Conservation (phyloP, 2,113 vertebrate species). For the Eulemur rufifrons region DNA sequence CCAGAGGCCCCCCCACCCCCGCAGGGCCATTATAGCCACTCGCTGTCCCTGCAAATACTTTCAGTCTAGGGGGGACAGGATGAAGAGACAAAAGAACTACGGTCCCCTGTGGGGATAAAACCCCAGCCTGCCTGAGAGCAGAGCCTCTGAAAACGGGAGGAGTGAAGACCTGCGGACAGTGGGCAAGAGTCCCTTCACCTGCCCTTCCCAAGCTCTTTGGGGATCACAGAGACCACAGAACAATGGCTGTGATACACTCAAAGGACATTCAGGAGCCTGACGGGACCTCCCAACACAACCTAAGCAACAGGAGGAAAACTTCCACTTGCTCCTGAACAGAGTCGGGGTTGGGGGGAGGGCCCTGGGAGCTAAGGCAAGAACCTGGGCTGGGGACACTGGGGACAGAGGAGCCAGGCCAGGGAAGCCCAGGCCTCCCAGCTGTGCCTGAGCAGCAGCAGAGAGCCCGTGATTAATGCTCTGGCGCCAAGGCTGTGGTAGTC, state of each 20-base stretch:
- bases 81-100: fast-evolving
- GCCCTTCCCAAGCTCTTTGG: not conserved
- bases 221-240: not conserved
- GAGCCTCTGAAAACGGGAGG: too few relatives aligned
- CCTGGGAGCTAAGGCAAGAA: not conserved
- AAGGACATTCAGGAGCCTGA: not conserved
- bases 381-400: not conserved
- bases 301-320: not conserved
- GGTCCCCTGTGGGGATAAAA: fast-evolving
- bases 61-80: not conserved
- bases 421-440: not conserved
- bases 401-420: not conserved
- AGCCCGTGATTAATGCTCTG: fast-evolving
- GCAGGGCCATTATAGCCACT: fast-evolving
- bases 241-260: fast-evolving
- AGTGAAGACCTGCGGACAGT: fast-evolving
- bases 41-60: not conserved
- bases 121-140: fast-evolving
- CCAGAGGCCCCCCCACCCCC: too few relatives aligned
- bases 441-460: fast-evolving
- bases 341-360: not conserved
- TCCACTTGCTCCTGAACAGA: not conserved
- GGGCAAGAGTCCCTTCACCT: fast-evolving
- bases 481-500: not conserved
- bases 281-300: not conserved